These are phyloP conservation scores for Oxygymnocypris stewartii DNA, from an alignment of 2,113 vertebrate genomes.

Conservation along the genomic window DNA sequence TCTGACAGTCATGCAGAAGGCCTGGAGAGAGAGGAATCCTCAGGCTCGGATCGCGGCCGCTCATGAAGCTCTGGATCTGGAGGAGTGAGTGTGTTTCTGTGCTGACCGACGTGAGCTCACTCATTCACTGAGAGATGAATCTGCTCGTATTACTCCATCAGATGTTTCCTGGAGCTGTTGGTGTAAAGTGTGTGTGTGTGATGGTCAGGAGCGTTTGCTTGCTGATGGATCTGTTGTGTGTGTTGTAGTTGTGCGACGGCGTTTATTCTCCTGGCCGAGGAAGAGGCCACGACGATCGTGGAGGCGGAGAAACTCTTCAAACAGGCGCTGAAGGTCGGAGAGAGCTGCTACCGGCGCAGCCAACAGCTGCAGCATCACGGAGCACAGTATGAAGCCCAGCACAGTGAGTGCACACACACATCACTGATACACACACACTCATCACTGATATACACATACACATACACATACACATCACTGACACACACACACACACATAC, in stretches of 20 bases:
- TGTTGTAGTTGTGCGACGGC: slow-evolving; percentile 85
- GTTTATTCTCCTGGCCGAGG: slow-evolving; percentile 95
- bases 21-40: slow-evolving; percentile 97
- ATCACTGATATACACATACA: too few relatives aligned
- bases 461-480: too few relatives aligned
- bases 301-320: slow-evolving; percentile 97
- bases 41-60: slow-evolving; percentile 97
- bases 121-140: neutral
- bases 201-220: neutral
- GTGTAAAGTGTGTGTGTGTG: neutral
- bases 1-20: slow-evolving; percentile 95
- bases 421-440: too few relatives aligned
- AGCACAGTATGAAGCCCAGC: slow-evolving; percentile 95
- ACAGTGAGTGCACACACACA: slow-evolving; percentile 80
- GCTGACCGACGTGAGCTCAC: neutral
- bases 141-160: neutral
- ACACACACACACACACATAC: too few relatives aligned
- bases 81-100: slow-evolving; percentile 84
- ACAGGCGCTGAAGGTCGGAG: slow-evolving; percentile 93
- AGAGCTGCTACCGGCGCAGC: slow-evolving; percentile 92
- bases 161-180: neutral
- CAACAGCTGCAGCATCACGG: slow-evolving; percentile 95
- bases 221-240: neutral
- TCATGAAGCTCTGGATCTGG: slow-evolving; percentile 95
- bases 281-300: slow-evolving; percentile 96